phyloP scores from a whole-genome alignment of 2,113 vertebrate genomes.

The Embiotoca jacksoni region DNA sequence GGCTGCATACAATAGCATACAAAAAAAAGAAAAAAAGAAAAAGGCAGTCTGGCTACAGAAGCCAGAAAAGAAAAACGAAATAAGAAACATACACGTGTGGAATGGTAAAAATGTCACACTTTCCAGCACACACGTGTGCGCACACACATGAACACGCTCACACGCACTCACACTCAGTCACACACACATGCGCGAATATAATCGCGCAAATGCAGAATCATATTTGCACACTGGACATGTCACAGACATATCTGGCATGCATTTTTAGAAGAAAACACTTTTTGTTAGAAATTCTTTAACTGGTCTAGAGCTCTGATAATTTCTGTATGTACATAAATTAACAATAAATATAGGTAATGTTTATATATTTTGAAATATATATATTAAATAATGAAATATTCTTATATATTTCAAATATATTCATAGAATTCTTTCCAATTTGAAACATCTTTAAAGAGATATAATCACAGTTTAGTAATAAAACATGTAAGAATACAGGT shows the following conservation, averaged over 20 bases:
- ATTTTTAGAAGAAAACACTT: slow-evolving; percentile 79
- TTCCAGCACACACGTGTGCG: slow-evolving; percentile 42
- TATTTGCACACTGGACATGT: slow-evolving; percentile 82
- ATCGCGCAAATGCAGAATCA: slow-evolving; percentile 69
- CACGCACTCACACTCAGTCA: slow-evolving; percentile 27
- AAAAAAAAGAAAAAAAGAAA: slow-evolving; percentile 56
- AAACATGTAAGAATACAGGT: slow-evolving; percentile 81
- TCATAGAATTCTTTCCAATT: slow-evolving; percentile 81
- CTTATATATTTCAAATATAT: slow-evolving; percentile 85
- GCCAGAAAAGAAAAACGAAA: slow-evolving; percentile 70
- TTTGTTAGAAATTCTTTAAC: slow-evolving; percentile 80
- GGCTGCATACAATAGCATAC: slow-evolving; percentile 75
- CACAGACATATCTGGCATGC: slow-evolving; percentile 85
- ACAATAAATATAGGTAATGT: slow-evolving; percentile 87
- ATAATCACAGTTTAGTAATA: slow-evolving; percentile 87
- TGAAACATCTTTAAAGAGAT: slow-evolving; percentile 83
- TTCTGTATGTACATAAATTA: slow-evolving; percentile 85
- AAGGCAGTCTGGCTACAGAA: slow-evolving; percentile 83
- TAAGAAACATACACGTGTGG: slow-evolving; percentile 70
- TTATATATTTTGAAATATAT: slow-evolving; percentile 84
- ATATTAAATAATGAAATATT: slow-evolving; percentile 83
- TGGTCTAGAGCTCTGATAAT: slow-evolving; percentile 80
- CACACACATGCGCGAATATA: slow-evolving; percentile 56
- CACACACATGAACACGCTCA: slow-evolving; percentile 15
- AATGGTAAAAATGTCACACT: slow-evolving; percentile 79